Conservation (phyloP, 53 echinoderm and acorn worm species). For the Astropecten irregularis region DNA sequence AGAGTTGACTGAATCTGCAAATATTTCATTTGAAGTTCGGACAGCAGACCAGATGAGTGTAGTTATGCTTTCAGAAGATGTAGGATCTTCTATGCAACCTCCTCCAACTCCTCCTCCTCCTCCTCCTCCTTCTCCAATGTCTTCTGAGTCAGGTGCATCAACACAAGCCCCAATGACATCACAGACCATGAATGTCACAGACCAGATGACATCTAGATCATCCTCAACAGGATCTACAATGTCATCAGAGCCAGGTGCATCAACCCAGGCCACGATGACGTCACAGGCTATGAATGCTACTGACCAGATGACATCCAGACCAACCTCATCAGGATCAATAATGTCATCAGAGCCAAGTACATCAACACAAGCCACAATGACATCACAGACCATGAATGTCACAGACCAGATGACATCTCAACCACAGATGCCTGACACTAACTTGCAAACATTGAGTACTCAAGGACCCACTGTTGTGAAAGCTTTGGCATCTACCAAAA, state of each 20-base stretch:
- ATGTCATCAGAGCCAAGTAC: not conserved
- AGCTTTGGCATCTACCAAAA: conserved; percentile 7
- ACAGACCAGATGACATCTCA: no score
- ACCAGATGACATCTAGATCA: not conserved
- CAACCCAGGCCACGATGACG: not conserved
- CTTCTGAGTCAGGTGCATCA: not conserved
- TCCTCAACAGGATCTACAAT: not conserved
- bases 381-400: not conserved
- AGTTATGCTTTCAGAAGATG: not conserved
- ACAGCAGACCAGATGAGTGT: conserved; percentile 2
- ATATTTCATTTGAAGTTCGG: not conserved
- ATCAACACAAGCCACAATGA: not conserved
- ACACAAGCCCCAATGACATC: not conserved
- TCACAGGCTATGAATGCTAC: not conserved
- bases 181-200: not conserved
- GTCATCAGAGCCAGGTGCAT: not conserved
- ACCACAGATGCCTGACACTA: no score
- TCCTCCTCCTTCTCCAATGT: not conserved
- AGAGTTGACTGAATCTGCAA: not conserved
- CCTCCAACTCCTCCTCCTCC: not conserved
- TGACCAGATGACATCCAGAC: not conserved
- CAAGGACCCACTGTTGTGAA: not conserved
- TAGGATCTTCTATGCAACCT: not conserved
- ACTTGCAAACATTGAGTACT: not conserved
- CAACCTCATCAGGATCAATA: not conserved